Percentiles rank a stretch among this genome's conserved stretches.
Conservation (phyloP, 2,113 vertebrate species). For the Danio rerio region DNA sequence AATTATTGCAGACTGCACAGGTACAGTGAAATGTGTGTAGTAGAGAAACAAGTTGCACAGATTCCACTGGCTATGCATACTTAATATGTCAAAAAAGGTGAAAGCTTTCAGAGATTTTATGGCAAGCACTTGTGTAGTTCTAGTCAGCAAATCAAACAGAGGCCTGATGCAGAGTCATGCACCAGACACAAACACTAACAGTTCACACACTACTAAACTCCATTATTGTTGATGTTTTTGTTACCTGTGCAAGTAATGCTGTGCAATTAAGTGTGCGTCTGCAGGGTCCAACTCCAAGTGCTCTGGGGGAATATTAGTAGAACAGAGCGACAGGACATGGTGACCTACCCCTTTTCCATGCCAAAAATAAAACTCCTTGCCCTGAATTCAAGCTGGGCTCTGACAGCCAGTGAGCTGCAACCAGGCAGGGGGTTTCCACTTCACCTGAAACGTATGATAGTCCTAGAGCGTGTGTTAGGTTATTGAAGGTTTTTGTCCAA, state of each 20-base stretch:
- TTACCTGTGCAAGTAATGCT: conserved; percentile 77
- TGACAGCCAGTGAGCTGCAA: conserved; percentile 55
- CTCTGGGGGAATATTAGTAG: conserved; percentile 65
- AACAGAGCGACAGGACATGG: conserved; percentile 57
- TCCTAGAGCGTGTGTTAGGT: neutral
- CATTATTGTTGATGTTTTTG: conserved; percentile 55
- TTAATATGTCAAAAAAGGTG: neutral
- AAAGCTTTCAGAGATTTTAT: neutral
- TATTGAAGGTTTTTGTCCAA: neutral
- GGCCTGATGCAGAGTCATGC: conserved; percentile 13
- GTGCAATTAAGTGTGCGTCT: conserved; percentile 68
- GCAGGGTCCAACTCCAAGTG: conserved; percentile 70
- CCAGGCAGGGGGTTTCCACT: conserved; percentile 67
- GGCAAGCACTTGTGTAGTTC: neutral
- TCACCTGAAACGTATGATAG: conserved; percentile 69
- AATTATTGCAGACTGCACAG: neutral
- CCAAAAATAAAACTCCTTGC: conserved; percentile 83
- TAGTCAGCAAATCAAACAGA: neutral
- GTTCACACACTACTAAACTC: neutral
- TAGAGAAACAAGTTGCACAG: neutral
- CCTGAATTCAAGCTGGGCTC: conserved; percentile 66
- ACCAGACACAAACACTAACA: neutral
- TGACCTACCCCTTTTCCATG: conserved; percentile 60
- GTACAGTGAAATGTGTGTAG: neutral
- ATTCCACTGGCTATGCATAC: neutral